Evolutionary conservation across 2,888 invertebrate genomes (phyloP).

Genomic region (Ramazzottius varieornatus): DNA sequence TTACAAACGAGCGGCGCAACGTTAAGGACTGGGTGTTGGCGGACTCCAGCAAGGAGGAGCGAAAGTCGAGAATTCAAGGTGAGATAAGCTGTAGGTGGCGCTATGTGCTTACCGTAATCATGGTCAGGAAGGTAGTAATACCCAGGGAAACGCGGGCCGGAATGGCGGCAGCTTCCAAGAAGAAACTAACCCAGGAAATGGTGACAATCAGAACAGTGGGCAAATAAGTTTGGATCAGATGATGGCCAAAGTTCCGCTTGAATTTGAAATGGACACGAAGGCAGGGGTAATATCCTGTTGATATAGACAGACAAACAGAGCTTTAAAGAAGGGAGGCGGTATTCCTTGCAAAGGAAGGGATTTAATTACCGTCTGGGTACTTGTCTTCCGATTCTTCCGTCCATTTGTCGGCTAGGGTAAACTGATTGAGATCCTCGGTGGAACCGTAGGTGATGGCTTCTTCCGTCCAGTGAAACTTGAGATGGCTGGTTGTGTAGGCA

Average conservation of each 20-base stretch:
- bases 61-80: too few species aligned
- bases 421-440: slow-evolving; percentile 3
- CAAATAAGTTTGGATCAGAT: not conserved
- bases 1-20: too few species aligned
- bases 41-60: not conserved
- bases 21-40: too few species aligned
- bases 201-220: slow-evolving; percentile 1
- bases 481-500: not conserved
- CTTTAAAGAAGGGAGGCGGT: too few species aligned
- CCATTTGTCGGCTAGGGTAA: not conserved
- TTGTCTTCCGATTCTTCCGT: not conserved
- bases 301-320: not conserved
- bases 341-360: too few species aligned
- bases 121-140: not conserved
- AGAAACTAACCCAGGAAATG: slow-evolving; percentile 3
- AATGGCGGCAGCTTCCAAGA: not conserved
- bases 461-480: not conserved
- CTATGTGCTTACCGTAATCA: not conserved
- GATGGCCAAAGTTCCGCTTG: not conserved
- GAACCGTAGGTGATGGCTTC: not conserved
- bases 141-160: not conserved
- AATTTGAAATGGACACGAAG: not conserved
- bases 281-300: not conserved
- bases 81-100: too few species aligned
- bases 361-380: not conserved